A percentile compares a stretch with the other conserved stretches of the same genome.
These are phyloP conservation scores for Cephonodes hylas DNA, from an alignment of 2,888 invertebrate species.

Conservation along the genomic window DNA sequence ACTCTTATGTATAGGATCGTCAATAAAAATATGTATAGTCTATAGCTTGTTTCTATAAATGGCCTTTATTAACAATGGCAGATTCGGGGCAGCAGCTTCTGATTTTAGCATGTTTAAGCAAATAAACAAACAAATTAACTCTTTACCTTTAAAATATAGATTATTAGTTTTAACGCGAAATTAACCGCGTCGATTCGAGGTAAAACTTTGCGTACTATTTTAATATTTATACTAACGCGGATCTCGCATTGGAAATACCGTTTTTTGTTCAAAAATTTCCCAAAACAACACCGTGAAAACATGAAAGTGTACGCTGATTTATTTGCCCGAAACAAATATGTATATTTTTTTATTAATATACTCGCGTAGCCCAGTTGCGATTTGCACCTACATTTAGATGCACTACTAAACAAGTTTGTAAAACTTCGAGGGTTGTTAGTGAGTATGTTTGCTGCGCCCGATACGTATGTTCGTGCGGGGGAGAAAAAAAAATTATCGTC, in stretches of 20 bases:
- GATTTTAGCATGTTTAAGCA: no score
- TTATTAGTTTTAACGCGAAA: background rate
- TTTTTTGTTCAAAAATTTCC: background rate
- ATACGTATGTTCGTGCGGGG: constrained; percentile 18
- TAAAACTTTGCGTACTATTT: background rate
- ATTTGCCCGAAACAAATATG: no score
- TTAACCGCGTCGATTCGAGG: background rate
- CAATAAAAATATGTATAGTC: no score
- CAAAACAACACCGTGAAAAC: no score
- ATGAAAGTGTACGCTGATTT: no score
- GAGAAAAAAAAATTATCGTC: constrained; percentile 22
- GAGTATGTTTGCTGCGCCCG: background rate
- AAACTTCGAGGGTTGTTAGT: background rate
- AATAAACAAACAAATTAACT: background rate
- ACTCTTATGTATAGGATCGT: no score
- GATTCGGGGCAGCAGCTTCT: no score
- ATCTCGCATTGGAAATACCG: background rate
- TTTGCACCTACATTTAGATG: background rate
- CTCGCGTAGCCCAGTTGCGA: background rate
- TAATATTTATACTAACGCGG: background rate
- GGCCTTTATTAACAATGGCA: no score
- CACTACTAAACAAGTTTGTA: no score
- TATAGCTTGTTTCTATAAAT: no score
- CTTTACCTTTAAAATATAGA: no score
- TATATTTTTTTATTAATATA: background rate